A percentile compares a stretch with the other conserved stretches of the same genome.
Evolutionary conservation across 2,888 invertebrate species (phyloP).

Genomic region (Tanypteryx hageni): DNA sequence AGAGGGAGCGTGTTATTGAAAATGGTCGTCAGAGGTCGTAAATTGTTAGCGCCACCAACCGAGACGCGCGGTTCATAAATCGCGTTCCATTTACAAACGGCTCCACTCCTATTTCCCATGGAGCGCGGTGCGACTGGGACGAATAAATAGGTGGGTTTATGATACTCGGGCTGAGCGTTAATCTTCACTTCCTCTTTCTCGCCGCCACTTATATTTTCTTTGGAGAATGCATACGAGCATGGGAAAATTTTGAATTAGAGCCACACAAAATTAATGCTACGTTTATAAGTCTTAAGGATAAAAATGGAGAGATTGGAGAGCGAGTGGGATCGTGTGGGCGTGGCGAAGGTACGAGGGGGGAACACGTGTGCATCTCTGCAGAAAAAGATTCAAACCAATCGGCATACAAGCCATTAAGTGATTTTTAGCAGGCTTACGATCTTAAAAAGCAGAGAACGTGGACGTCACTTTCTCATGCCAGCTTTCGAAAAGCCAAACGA

Average conservation of each 20-base stretch:
- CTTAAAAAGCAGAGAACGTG: too few species aligned
- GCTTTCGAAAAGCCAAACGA: too few species aligned
- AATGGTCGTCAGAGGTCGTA: constrained; percentile 58
- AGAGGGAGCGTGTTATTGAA: constrained; percentile 56
- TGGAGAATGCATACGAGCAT: neutral
- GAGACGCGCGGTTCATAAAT: constrained; percentile 47
- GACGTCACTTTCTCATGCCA: too few species aligned
- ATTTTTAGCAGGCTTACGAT: too few species aligned
- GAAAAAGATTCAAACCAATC: too few species aligned
- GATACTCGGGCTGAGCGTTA: constrained; percentile 32
- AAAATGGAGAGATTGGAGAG: too few species aligned
- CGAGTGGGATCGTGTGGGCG: too few species aligned
- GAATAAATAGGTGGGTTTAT: constrained; percentile 62
- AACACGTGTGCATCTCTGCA: too few species aligned
- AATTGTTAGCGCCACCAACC: constrained; percentile 64
- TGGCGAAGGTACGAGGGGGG: too few species aligned
- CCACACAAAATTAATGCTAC: neutral
- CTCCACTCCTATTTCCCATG: constrained; percentile 57
- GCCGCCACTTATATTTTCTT: neutral
- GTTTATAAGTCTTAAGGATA: too few species aligned
- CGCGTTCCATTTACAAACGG: constrained; percentile 62
- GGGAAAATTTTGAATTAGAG: neutral
- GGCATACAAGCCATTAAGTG: too few species aligned
- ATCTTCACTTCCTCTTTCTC: constrained; percentile 9
- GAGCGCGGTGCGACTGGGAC: constrained; percentile 49